Evolutionary conservation across 2,888 invertebrate species (phyloP).

Genomic region (Euproctis similis): DNA sequence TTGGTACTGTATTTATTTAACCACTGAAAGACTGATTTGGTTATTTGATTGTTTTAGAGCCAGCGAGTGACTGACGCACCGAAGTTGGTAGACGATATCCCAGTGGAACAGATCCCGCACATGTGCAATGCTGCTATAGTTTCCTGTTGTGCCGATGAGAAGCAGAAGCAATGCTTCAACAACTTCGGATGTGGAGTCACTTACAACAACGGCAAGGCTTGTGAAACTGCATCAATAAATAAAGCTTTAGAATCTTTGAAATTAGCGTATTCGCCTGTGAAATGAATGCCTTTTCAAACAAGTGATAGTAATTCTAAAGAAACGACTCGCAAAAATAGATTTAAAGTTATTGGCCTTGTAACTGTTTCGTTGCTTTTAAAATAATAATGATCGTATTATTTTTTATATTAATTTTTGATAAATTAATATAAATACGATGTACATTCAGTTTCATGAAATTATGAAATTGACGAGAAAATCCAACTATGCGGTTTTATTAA

Average conservation of each 20-base stretch:
- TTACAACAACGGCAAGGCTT: constrained; percentile 30
- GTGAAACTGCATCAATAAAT: constrained; percentile 29
- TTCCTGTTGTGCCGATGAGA: constrained; percentile 38
- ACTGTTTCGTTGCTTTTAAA: too few species aligned
- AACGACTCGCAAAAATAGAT: constrained; percentile 23
- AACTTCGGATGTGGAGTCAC: constrained; percentile 33
- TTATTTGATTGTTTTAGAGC: constrained; percentile 19
- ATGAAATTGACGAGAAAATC: too few species aligned
- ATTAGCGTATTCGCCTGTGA: constrained; percentile 36
- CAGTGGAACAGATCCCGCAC: constrained; percentile 15
- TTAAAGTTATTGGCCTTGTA: constrained; percentile 12
- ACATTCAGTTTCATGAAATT: too few species aligned
- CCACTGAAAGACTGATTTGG: too few species aligned
- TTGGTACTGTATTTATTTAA: too few species aligned
- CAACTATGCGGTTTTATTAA: too few species aligned
- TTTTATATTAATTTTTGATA: too few species aligned
- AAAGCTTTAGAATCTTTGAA: constrained; percentile 37
- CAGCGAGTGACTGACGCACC: constrained; percentile 22
- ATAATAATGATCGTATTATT: too few species aligned
- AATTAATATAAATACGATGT: too few species aligned
- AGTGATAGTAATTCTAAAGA: constrained; percentile 19
- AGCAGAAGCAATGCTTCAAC: constrained; percentile 34
- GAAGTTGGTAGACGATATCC: constrained; percentile 6
- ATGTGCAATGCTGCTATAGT: constrained; percentile 49
- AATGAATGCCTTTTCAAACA: constrained; percentile 18